These are phyloP conservation scores for Saccostrea glomerata DNA, from an alignment of 1,140 invertebrate genomes.

Conservation along the genomic window DNA sequence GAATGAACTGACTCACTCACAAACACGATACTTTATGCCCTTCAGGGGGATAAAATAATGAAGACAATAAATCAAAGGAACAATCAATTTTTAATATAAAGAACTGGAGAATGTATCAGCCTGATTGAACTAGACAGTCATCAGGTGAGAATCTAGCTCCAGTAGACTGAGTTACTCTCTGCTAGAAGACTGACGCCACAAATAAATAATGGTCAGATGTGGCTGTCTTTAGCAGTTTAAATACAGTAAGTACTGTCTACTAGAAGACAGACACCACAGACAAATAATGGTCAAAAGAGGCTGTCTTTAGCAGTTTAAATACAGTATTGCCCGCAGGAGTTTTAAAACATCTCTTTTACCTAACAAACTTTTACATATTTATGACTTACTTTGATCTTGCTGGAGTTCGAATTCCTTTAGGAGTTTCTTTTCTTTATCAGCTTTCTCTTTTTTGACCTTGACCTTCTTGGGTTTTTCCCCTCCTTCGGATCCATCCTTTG, in stretches of 20 bases:
- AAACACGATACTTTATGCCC: too few species aligned
- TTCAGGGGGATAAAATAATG: too few species aligned
- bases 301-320: neutral
- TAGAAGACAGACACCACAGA: neutral
- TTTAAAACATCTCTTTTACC: too few species aligned
- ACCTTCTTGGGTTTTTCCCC: constrained; percentile 53
- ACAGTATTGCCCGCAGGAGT: neutral
- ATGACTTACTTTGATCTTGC: constrained; percentile 44
- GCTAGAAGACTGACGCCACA: constrained; percentile 4
- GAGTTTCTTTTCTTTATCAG: constrained; percentile 68
- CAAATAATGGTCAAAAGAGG: neutral
- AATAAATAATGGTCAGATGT: neutral
- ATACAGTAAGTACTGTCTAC: neutral
- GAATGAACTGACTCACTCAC: too few species aligned
- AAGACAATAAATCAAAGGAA: too few species aligned
- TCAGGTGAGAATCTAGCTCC: neutral
- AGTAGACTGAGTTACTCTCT: constrained; percentile 10
- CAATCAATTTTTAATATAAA: too few species aligned
- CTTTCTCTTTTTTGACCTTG: constrained; percentile 69
- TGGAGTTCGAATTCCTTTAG: constrained; percentile 58
- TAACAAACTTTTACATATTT: too few species aligned
- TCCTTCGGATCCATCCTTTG: constrained; percentile 50
- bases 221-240: constrained; percentile 2
- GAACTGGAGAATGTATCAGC: neutral
- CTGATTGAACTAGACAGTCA: constrained; percentile 20